These are phyloP conservation scores for Mormyrus iriodes DNA, from an alignment of 2,113 vertebrate genomes.

Conservation along the genomic window DNA sequence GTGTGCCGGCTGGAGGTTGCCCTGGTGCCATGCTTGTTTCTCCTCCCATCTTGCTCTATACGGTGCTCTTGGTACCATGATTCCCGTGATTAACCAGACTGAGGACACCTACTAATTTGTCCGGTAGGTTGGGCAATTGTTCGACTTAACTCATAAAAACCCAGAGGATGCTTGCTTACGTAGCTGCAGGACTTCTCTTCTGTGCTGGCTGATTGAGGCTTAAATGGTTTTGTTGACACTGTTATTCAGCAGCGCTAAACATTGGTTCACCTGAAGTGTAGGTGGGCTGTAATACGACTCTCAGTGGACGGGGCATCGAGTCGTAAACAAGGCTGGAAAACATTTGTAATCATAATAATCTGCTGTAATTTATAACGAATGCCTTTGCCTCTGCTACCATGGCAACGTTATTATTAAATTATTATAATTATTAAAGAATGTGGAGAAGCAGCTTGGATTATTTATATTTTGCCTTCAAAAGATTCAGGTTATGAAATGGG, in stretches of 20 bases:
- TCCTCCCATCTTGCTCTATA: conserved; percentile 34
- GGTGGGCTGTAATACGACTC: not conserved
- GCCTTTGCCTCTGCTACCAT: not conserved
- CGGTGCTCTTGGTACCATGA: conserved; percentile 60
- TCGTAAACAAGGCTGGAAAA: not conserved
- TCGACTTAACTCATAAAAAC: conserved; percentile 13
- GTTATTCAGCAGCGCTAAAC: not conserved
- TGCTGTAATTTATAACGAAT: not conserved
- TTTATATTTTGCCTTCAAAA: not conserved
- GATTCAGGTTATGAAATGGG: conserved; percentile 12
- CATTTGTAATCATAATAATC: not conserved
- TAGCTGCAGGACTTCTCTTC: not conserved
- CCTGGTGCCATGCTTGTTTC: conserved; percentile 27
- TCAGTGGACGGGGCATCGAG: not conserved
- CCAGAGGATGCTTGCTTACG: not conserved
- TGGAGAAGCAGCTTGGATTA: not conserved
- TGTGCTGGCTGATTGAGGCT: not conserved
- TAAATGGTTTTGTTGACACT: not conserved
- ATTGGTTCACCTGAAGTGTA: not conserved
- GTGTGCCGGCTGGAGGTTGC: conserved; percentile 38
- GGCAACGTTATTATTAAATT: not conserved
- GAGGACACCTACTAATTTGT: conserved; percentile 58
- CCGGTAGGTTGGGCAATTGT: conserved; percentile 54
- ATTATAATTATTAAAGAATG: not conserved
- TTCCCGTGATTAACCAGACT: conserved; percentile 51